Base-by-base conservation (phyloP, 1,140 invertebrate genomes). In the Pararge aegeria region DNA sequence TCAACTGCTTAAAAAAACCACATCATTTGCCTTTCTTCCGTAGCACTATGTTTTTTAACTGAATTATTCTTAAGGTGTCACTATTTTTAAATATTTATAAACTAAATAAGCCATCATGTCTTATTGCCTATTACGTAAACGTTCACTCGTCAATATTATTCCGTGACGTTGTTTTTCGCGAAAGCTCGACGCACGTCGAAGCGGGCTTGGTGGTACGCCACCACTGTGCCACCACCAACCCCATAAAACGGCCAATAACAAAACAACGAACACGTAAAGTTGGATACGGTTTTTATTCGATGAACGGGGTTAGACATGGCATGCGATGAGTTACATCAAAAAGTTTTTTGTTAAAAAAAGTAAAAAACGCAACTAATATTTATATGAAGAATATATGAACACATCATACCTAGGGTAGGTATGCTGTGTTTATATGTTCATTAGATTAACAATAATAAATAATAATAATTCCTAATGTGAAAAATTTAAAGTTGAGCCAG, bases 191-290 rank as follows among this genome's bases (percentile, higher is more conserved):
- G 66, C 73, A 82, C 83, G 80, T 86, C 79, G 64, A 50, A 50
- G 46, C 74, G 38, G 60, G 62, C 49, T 56, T 77, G 72, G 75
- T 83, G 78, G 81, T 83, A 52, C 64, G 52, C 55, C 75, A 69
- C 71, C 78, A 83, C 80, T 83, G 16, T 46, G 75, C 72, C 72
- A 79, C 72, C 70, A 72, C 64, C 67, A 54, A 61, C 52, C 69
- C 64, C 71, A 65, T 75, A 52, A 68, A 60, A 53, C 64, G 49
- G 56, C 61, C 66, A 56, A 59, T 48, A 51, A 52, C 54, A 64
- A 66, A 51, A 52, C 54, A 61, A 64, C 56, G 57, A 67, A 64
- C 63, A 54, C 57, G 56, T 64, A 74, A 69, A 60, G 24, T 29
- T 51, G 53, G 51, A 46, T 44, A 63, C 48, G 63, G 18, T 62